Evolutionary conservation across 2,797 vertebrate species (phyloP).

Genomic region (Pteronotus mesoamericanus): DNA sequence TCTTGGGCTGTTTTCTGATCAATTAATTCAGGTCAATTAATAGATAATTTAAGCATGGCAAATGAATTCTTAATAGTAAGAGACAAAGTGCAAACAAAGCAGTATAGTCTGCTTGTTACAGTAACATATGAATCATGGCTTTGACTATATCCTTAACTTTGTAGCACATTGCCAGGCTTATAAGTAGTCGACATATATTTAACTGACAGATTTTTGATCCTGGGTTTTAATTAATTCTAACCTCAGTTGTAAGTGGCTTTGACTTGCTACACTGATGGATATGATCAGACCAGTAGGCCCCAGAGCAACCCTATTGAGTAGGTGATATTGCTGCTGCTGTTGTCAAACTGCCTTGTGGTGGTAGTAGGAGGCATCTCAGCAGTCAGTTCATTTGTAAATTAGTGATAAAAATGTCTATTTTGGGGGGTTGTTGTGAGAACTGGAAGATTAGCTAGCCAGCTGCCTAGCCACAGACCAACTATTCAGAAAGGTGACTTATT

Average conservation of each 20-base stretch:
- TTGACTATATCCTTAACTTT: neutral
- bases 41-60: neutral
- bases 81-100: neutral
- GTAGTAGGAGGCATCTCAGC: neutral
- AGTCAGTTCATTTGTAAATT: neutral
- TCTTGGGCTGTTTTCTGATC: slow-evolving; percentile 6
- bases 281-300: neutral
- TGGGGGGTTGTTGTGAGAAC: neutral
- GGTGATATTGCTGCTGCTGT: neutral
- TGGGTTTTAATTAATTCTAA: neutral
- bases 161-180: neutral
- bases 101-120: neutral
- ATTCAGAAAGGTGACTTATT: neutral
- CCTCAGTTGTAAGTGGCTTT: neutral
- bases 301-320: neutral
- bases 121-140: neutral
- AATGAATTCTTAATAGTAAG: neutral
- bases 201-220: neutral
- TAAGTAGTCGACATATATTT: neutral
- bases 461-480: neutral
- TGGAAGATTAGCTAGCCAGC: neutral
- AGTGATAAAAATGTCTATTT: neutral
- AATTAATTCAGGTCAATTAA: neutral
- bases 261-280: neutral
- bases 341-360: neutral